Base-by-base conservation (phyloP, 2,797 vertebrate species). In the Dryobates pubescens region DNA sequence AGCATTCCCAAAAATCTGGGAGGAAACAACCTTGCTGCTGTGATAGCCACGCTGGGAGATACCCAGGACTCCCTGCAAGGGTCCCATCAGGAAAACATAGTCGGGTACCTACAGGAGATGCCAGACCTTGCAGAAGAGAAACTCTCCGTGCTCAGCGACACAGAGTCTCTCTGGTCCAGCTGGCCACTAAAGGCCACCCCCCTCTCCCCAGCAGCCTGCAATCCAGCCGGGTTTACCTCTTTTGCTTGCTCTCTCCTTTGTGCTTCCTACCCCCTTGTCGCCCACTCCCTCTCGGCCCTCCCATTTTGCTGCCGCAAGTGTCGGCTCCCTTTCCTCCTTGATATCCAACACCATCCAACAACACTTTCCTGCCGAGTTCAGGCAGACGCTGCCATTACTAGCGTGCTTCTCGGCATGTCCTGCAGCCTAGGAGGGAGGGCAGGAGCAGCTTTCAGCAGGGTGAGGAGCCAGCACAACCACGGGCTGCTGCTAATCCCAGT, bases 281-380 rank as follows among this genome's bases (percentile, higher is more conserved):
- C 69, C 87, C 3, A 0, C 75, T 90, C 71, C 86, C 27, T 57
- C 71, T 79, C 13, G 4, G 32, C 51, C 89, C 88, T 94, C 86
- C 86, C 86, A 78, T 92, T 95, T 34, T 72, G 53, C 79, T 74
- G 79, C 86, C 5, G 59, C 30, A 32, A 81, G 80, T 22, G 32
- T 75, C 90, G 82, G 89, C 74, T 91, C 86, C 70, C 38, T 95
- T 91, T 51, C 82, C 76, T 93, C 88, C 82, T 83, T 91, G 94
- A 95, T 80, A 92, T 94, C 89, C 69, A 93, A 94, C 93, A 93
- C 93, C 95, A 80, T 93, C 78, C 86, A 87, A 87, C 78, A 95
- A 94, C 92, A 85, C 58, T 79, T 91, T 91, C 90, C 95, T 43
- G 94, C 78, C 6, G 94, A 74, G 94, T 27, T 82, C 61, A 88